Conservation (phyloP, 2,113 vertebrate genomes). For the Gavia stellata region DNA sequence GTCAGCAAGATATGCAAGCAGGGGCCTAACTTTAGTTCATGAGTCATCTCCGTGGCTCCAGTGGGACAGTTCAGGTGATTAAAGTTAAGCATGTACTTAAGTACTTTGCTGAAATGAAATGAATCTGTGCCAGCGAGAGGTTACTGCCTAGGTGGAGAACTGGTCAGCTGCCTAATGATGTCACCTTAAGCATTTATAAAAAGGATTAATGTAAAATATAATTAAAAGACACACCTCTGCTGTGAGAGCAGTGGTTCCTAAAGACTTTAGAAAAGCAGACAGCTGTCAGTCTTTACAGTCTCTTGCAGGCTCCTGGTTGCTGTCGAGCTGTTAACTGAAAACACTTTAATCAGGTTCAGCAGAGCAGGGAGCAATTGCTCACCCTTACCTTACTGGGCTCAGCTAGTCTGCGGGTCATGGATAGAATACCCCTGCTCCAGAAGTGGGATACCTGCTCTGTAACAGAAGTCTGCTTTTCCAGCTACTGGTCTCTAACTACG, state of each 20-base stretch:
- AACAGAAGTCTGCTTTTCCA: neutral
- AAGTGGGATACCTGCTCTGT: neutral
- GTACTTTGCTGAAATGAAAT: neutral
- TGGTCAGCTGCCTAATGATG: rapidly evolving
- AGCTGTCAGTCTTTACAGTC: neutral
- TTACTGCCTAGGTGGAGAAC: neutral
- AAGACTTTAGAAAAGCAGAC: neutral
- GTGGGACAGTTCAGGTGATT: conserved; percentile 55
- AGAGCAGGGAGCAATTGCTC: neutral
- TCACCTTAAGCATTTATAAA: neutral
- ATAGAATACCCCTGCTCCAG: neutral
- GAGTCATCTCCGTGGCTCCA: conserved; percentile 27
- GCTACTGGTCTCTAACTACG: neutral
- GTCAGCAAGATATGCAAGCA: conserved; percentile 19
- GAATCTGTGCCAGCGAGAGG: neutral
- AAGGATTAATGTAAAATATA: neutral
- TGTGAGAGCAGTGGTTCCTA: neutral
- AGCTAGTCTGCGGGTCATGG: rapidly evolving
- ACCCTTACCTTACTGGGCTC: neutral
- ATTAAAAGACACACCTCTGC: neutral
- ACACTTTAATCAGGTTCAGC: neutral
- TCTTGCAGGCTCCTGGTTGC: neutral
- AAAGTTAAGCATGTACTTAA: conserved; percentile 29
- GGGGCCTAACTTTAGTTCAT: conserved; percentile 51
- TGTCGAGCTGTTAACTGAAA: neutral